Conservation (phyloP, 2,888 invertebrate species). For the Pyrrhosoma nymphula region DNA sequence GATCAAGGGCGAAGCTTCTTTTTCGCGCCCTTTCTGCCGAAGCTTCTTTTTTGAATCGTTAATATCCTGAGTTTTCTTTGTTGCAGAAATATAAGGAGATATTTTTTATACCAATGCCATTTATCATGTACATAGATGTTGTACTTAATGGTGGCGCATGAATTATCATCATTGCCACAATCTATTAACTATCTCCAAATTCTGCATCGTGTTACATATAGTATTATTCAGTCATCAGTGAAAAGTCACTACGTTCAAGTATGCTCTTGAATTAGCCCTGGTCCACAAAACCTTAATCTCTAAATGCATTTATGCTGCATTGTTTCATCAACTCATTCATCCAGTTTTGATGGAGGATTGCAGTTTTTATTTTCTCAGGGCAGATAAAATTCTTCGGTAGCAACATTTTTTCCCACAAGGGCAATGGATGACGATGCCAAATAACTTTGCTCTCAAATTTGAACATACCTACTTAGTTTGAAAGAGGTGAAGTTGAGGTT, state of each 20-base stretch:
- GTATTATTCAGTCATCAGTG: slow-evolving; percentile 8
- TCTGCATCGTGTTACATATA: not conserved
- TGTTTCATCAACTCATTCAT: not conserved
- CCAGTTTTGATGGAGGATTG: slow-evolving; percentile 10
- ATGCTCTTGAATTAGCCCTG: slow-evolving; percentile 33
- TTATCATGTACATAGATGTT: not conserved
- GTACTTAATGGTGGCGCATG: slow-evolving; percentile 11
- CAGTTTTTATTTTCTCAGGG: slow-evolving; percentile 40
- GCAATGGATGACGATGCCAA: not conserved
- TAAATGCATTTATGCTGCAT: slow-evolving; percentile 40
- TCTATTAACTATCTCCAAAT: not conserved
- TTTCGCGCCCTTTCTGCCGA: slow-evolving; percentile 60
- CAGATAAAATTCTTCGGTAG: not conserved
- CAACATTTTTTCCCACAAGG: not conserved
- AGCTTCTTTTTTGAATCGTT: not conserved
- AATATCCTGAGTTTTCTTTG: not conserved
- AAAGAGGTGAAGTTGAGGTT: not conserved
- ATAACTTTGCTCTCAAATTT: not conserved
- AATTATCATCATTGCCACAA: slow-evolving; percentile 1
- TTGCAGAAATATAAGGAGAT: not conserved
- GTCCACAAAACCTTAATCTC: not conserved
- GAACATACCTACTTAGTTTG: not conserved
- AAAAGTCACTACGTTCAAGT: slow-evolving; percentile 57
- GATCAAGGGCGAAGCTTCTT: slow-evolving; percentile 73
- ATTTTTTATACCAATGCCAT: slow-evolving; percentile 15